Conservation (phyloP, 2,113 vertebrate species). For the Callopanchax toddi region DNA sequence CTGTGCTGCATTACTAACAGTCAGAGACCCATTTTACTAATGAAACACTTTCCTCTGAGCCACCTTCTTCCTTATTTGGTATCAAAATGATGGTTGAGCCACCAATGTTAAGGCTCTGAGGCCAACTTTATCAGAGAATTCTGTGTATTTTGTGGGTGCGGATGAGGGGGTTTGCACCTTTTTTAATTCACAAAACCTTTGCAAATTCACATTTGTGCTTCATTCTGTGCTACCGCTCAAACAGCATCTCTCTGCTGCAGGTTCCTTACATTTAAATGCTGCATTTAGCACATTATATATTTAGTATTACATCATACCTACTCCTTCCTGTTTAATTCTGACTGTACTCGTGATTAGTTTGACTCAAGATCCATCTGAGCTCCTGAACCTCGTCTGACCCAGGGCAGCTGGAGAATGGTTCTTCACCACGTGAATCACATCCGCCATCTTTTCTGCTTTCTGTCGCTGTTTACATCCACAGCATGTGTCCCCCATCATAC, state of each 20-base stretch:
- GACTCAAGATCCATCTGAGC: slow-evolving; percentile 19
- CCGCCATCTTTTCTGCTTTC: slow-evolving; percentile 51
- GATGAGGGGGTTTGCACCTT: too few species aligned
- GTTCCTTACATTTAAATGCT: too few species aligned
- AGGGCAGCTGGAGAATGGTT: slow-evolving; percentile 59
- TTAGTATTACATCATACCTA: too few species aligned
- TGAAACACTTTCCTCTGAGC: not conserved
- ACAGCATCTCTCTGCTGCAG: too few species aligned
- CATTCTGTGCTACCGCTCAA: too few species aligned
- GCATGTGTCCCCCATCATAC: slow-evolving; percentile 59
- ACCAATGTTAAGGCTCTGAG: not conserved
- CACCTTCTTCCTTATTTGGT: not conserved
- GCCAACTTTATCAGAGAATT: not conserved
- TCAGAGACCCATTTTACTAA: not conserved
- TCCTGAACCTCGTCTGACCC: slow-evolving; percentile 56
- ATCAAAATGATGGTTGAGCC: not conserved
- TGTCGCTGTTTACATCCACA: slow-evolving; percentile 68
- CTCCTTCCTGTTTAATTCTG: slow-evolving; percentile 16
- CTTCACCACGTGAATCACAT: slow-evolving; percentile 59
- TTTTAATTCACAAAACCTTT: too few species aligned
- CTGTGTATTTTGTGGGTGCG: too few species aligned
- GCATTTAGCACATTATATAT: too few species aligned
- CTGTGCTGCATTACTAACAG: slow-evolving; percentile 16
- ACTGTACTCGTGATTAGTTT: slow-evolving; percentile 5
- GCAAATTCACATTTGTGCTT: too few species aligned